phyloP scores from a whole-genome alignment of 2,888 invertebrate genomes.

The Xylocampa areola region DNA sequence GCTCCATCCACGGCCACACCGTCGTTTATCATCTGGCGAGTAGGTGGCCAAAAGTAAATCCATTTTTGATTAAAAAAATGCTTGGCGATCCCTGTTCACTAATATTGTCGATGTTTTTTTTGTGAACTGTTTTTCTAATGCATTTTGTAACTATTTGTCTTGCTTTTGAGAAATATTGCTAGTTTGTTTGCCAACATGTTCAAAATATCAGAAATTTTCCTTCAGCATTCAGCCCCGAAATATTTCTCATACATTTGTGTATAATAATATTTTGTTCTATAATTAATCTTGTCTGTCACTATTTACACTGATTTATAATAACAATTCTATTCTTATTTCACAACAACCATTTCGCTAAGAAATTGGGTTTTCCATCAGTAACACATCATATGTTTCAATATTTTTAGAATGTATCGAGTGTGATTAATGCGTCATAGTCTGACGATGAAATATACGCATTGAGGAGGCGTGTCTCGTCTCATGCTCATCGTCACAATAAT shows the following conservation, averaged over 20 bases:
- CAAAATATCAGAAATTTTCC: constrained; percentile 3
- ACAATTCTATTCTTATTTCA: constrained; percentile 19
- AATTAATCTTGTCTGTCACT: constrained; percentile 40
- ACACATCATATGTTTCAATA: constrained; percentile 12
- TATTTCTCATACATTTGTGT: constrained; percentile 35
- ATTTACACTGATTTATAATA: constrained; percentile 40
- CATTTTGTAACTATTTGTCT: constrained; percentile 15
- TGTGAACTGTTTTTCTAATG: not conserved
- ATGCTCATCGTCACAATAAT: not conserved
- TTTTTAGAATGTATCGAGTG: constrained; percentile 9
- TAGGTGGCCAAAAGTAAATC: too few species aligned
- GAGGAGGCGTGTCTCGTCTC: constrained; percentile 2
- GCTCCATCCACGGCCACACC: too few species aligned
- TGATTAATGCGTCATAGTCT: constrained; percentile 13
- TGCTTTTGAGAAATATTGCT: constrained; percentile 8
- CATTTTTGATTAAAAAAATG: too few species aligned
- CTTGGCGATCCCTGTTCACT: too few species aligned
- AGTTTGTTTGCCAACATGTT: constrained; percentile 14
- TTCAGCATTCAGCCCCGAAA: constrained; percentile 29
- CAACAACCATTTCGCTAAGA: constrained; percentile 30
- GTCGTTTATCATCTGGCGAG: too few species aligned
- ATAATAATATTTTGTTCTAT: constrained; percentile 29
- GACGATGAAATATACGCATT: not conserved
- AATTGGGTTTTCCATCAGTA: constrained; percentile 25
- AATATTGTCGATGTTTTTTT: too few species aligned